Percentiles rank a stretch among this genome's conserved stretches.
phyloP scores from a whole-genome alignment of 2,797 vertebrate species.

The Sphaeramia orbicularis region DNA sequence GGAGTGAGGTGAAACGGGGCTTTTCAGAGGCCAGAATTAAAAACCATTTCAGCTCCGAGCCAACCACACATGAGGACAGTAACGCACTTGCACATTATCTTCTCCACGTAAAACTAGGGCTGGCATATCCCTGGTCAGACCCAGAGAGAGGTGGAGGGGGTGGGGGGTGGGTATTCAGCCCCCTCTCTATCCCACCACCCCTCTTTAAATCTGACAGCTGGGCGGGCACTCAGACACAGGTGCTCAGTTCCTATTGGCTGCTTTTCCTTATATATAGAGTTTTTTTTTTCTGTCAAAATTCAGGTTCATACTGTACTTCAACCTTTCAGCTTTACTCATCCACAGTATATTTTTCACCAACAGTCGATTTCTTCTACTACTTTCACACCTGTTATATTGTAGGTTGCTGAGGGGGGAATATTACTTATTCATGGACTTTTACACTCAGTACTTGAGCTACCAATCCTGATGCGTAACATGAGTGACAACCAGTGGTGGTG shows the following conservation, averaged over 20 bases:
- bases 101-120: constrained; percentile 10
- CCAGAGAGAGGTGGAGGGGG: not conserved
- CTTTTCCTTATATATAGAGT: not conserved
- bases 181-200: constrained; percentile 46
- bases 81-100: constrained; percentile 35
- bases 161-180: constrained; percentile 51
- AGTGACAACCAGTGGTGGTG: not conserved
- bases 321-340: constrained; percentile 8
- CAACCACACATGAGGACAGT: constrained; percentile 23
- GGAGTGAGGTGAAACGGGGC: constrained; percentile 60
- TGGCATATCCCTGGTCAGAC: constrained; percentile 55
- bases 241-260: constrained; percentile 59
- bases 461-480: constrained; percentile 13
- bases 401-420: constrained; percentile 29
- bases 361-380: constrained; percentile 8
- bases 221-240: constrained; percentile 58
- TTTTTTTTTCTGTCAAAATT: not conserved
- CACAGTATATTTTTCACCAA: constrained; percentile 17
- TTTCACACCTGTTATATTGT: constrained; percentile 41
- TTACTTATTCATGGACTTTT: constrained; percentile 60
- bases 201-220: constrained; percentile 50
- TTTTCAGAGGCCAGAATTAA: constrained; percentile 46
- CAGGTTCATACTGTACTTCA: constrained; percentile 3
- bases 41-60: constrained; percentile 33
- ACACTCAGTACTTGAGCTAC: constrained; percentile 21